Conservation (phyloP, 2,113 vertebrate species). For the Oreochromis spilurus region DNA sequence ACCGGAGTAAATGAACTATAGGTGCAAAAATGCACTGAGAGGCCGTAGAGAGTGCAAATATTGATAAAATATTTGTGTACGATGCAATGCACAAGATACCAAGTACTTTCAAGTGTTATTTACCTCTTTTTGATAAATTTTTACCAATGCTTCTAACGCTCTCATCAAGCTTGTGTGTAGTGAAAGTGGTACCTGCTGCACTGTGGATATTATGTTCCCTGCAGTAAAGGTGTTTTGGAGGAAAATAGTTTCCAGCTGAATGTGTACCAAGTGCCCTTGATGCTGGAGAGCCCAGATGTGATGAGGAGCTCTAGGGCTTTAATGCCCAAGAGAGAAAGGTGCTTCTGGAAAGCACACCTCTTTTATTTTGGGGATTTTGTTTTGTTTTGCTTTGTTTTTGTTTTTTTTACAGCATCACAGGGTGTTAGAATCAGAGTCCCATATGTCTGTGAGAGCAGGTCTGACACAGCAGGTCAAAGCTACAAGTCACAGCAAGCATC, state of each 20-base stretch:
- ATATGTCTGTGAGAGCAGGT: constrained; percentile 19
- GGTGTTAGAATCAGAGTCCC: constrained; percentile 25
- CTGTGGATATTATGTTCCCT: background rate
- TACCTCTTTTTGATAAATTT: background rate
- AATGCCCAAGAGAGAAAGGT: background rate
- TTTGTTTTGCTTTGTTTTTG: constrained; percentile 16
- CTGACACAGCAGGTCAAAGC: constrained; percentile 40
- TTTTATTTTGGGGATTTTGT: background rate
- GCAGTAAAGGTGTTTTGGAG: background rate
- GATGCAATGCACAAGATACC: background rate
- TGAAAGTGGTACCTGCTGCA: background rate
- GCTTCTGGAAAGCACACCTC: background rate
- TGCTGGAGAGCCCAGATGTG: constrained; percentile 23
- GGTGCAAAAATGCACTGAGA: background rate
- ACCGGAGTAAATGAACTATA: background rate
- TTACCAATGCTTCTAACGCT: background rate
- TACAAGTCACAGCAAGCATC: constrained; percentile 44
- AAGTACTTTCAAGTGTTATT: background rate
- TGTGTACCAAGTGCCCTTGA: constrained; percentile 29
- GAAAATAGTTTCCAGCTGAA: background rate
- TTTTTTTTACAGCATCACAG: constrained; percentile 17
- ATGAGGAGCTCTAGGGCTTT: background rate
- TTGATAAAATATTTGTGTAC: background rate
- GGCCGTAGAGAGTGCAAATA: background rate
- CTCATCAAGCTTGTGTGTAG: background rate